Percentiles rank a stretch among this genome's conserved stretches.
phyloP scores from a whole-genome alignment of 2,888 invertebrate species.

The Caenorhabditis becei region DNA sequence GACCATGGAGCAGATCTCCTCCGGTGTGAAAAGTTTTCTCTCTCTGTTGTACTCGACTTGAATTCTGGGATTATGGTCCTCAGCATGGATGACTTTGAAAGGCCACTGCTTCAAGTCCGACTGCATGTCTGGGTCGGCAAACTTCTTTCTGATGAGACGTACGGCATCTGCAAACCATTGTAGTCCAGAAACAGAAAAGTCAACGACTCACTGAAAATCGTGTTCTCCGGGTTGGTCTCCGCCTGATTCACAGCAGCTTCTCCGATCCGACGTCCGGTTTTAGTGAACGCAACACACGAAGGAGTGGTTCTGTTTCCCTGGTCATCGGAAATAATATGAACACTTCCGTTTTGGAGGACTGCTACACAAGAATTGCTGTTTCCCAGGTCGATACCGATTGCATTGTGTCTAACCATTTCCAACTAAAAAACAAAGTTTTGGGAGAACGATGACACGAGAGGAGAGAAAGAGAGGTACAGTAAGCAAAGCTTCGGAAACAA shows the following conservation, averaged over 20 bases:
- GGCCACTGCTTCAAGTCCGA: constrained; percentile 83
- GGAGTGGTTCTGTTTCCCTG: constrained; percentile 87
- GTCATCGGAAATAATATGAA: constrained; percentile 19
- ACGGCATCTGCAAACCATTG: constrained; percentile 77
- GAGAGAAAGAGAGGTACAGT: too few species aligned
- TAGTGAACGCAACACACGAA: constrained; percentile 84
- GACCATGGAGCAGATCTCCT: constrained; percentile 81
- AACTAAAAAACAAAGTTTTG: too few species aligned
- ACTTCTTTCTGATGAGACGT: constrained; percentile 83
- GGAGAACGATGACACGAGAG: too few species aligned
- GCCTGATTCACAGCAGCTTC: constrained; percentile 84
- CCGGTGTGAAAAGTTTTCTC: constrained; percentile 85
- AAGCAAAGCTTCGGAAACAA: too few species aligned
- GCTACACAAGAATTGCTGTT: too few species aligned
- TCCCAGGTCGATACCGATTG: constrained; percentile 82
- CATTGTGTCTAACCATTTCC: constrained; percentile 72
- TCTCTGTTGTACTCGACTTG: constrained; percentile 92
- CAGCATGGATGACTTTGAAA: too few species aligned
- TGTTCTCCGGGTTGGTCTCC: constrained; percentile 79
- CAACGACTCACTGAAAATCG: constrained; percentile 27
- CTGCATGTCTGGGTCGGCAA: constrained; percentile 82
- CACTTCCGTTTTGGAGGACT: constrained; percentile 83
- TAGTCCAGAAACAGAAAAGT: constrained; percentile 6
- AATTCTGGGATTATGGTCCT: constrained; percentile 83
- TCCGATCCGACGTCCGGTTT: constrained; percentile 83